A percentile compares a stretch with the other conserved stretches of the same genome.
Conservation (phyloP, 2,113 vertebrate genomes). For the Lophotis ruficrista region DNA sequence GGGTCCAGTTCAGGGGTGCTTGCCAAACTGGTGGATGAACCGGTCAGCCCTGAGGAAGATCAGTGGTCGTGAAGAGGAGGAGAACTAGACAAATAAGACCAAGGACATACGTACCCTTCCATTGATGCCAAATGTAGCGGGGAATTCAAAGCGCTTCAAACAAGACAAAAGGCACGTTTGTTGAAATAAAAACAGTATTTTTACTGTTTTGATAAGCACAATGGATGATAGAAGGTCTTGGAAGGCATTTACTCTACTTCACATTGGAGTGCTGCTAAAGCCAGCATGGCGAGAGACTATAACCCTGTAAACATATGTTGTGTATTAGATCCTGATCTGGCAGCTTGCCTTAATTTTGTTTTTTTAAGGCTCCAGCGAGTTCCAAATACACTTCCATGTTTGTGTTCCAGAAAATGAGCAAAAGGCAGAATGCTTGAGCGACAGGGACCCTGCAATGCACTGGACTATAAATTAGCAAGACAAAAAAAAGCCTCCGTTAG, state of each 20-base stretch:
- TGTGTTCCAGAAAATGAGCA: conserved; percentile 49
- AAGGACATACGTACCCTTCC: background rate
- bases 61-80: background rate
- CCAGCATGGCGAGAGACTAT: conserved; percentile 42
- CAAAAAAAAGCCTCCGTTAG: background rate
- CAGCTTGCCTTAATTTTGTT: conserved; percentile 63
- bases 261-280: conserved; percentile 47
- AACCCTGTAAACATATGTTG: conserved; percentile 64
- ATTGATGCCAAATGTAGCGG: background rate
- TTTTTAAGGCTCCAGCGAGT: conserved; percentile 19
- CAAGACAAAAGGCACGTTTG: conserved; percentile 30
- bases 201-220: conserved; percentile 26
- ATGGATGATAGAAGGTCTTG: conserved; percentile 50
- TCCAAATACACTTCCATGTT: conserved; percentile 60
- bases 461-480: background rate
- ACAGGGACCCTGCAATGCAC: background rate
- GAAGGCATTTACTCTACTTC: conserved; percentile 64
- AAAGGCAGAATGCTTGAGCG: background rate
- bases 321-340: conserved; percentile 70
- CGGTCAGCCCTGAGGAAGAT: background rate
- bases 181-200: conserved; percentile 19
- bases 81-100: background rate
- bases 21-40: background rate
- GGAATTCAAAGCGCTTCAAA: conserved; percentile 28
- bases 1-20: background rate